Evolutionary conservation across 1,140 invertebrate species (phyloP).

Genomic region (Elysia chlorotica): DNA sequence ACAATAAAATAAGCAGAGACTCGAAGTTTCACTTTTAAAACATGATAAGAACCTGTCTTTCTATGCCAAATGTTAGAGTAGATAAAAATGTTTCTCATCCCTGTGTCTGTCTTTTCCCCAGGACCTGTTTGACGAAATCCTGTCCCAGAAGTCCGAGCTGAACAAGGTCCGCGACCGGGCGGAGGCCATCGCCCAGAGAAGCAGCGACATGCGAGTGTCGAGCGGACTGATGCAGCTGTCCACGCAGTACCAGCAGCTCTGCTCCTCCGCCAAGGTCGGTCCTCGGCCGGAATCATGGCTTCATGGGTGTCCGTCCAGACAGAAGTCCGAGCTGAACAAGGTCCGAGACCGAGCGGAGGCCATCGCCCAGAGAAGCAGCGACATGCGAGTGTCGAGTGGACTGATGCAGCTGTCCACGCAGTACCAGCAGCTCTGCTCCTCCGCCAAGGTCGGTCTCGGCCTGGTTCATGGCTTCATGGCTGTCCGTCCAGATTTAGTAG

Average conservation of each 20-base stretch:
- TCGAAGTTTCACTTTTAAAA: too few relatives aligned
- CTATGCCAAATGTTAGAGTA: too few relatives aligned
- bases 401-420: slow-evolving; percentile 92
- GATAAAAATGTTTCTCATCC: too few relatives aligned
- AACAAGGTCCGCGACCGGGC: slow-evolving; percentile 91
- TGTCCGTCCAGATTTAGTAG: too few relatives aligned
- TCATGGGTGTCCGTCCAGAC: too few relatives aligned
- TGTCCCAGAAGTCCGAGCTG: slow-evolving; percentile 91
- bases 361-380: slow-evolving; percentile 87
- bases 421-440: slow-evolving; percentile 87
- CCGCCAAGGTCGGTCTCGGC: slow-evolving; percentile 81
- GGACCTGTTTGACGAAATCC: slow-evolving; percentile 84
- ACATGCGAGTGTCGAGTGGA: slow-evolving; percentile 90
- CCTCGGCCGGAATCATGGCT: too few relatives aligned
- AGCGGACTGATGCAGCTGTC: slow-evolving; percentile 92
- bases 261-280: slow-evolving; percentile 82
- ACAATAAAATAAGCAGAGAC: too few relatives aligned
- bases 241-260: slow-evolving; percentile 90
- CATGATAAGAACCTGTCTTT: too few relatives aligned
- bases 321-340: slow-evolving; percentile 89
- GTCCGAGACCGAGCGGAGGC: slow-evolving; percentile 91
- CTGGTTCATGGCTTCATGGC: too few relatives aligned
- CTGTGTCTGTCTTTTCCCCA: slow-evolving; percentile 38
- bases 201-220: slow-evolving; percentile 89
- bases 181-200: slow-evolving; percentile 86